Conservation (phyloP, 2,888 invertebrate genomes). For the Andrena marginata region DNA sequence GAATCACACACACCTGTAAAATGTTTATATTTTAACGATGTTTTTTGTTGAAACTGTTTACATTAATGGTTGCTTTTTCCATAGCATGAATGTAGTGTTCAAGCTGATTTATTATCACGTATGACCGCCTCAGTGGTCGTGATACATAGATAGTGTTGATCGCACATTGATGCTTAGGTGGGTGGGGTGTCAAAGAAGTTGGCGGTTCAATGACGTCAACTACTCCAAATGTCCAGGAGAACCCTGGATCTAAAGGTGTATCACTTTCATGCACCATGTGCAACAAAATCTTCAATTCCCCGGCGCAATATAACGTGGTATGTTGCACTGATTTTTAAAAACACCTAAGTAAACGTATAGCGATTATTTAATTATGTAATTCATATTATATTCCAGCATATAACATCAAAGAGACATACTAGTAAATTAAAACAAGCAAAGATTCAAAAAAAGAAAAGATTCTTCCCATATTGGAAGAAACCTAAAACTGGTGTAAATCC, state of each 20-base stretch:
- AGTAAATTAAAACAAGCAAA: conserved; percentile 78
- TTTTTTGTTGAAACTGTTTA: conserved; percentile 38
- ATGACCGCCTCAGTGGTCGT: conserved; percentile 80
- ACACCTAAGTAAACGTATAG: not conserved
- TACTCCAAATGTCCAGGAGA: conserved; percentile 55
- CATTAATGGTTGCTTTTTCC: conserved; percentile 77
- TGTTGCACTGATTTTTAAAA: conserved; percentile 38
- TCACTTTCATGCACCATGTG: conserved; percentile 79
- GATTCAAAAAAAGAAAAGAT: conserved; percentile 74
- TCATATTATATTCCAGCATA: conserved; percentile 74
- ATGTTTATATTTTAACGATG: conserved; percentile 26
- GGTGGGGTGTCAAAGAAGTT: conserved; percentile 73
- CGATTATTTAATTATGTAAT: conserved; percentile 12
- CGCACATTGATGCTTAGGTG: conserved; percentile 85
- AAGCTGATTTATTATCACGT: conserved; percentile 85
- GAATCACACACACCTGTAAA: conserved; percentile 22
- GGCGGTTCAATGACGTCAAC: conserved; percentile 61
- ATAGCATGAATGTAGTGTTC: conserved; percentile 85
- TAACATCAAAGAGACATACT: conserved; percentile 82
- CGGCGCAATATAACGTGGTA: conserved; percentile 82
- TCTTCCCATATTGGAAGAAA: conserved; percentile 78
- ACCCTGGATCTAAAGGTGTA: conserved; percentile 64
- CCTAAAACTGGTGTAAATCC: conserved; percentile 57
- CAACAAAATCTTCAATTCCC: conserved; percentile 83
- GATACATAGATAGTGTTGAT: conserved; percentile 86